Evolutionary conservation across 1,140 invertebrate genomes (phyloP).

Genomic region (Zaprionus davidi): DNA sequence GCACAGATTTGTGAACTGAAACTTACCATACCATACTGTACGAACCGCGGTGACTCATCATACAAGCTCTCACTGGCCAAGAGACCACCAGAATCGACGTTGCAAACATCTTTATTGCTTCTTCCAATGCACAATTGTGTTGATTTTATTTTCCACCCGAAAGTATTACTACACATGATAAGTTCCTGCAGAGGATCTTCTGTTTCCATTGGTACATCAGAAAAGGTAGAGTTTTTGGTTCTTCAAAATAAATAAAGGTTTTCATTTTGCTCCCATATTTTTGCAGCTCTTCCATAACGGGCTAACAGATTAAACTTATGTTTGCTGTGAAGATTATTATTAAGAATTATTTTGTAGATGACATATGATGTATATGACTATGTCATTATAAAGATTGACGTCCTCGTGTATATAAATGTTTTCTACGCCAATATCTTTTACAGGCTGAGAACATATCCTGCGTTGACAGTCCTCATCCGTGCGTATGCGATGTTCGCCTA

Average conservation of each 20-base stretch:
- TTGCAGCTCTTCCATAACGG: background rate
- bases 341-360: no score
- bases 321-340: background rate
- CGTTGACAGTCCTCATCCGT: background rate
- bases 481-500: slow-evolving; percentile 27
- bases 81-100: slow-evolving; percentile 31
- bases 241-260: no score
- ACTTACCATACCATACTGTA: slow-evolving; percentile 36
- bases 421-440: slow-evolving; percentile 15
- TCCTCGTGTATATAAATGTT: slow-evolving; percentile 4
- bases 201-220: slow-evolving; percentile 10
- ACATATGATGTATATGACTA: slow-evolving; percentile 4
- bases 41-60: background rate
- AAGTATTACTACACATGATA: background rate
- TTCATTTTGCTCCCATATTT: background rate
- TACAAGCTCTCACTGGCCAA: background rate
- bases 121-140: slow-evolving; percentile 16
- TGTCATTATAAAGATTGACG: slow-evolving; percentile 8
- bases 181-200: fast-evolving
- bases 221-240: no score
- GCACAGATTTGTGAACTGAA: background rate
- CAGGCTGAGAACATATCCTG: background rate
- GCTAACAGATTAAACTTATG: slow-evolving; percentile 18
- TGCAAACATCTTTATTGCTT: background rate
- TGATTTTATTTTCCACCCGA: background rate